A percentile compares a stretch with the other conserved stretches of the same genome.
Conservation (phyloP, 2,797 vertebrate genomes). For the Amphiprion clarkii region DNA sequence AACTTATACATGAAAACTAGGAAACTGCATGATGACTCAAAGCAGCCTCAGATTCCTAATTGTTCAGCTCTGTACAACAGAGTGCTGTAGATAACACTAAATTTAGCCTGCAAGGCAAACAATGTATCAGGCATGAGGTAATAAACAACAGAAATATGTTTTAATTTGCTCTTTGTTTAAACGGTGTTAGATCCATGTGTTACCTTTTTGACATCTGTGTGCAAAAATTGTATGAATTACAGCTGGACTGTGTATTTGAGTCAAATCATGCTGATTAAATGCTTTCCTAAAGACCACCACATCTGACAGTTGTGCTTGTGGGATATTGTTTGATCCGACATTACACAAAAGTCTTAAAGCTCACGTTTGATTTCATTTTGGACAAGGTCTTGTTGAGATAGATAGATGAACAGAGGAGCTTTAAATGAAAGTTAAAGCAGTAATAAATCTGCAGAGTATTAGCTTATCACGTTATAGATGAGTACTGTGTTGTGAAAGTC, state of each 20-base stretch:
- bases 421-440: too few species aligned
- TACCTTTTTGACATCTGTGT: conserved; percentile 49
- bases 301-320: too few species aligned
- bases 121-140: conserved; percentile 34
- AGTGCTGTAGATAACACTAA: conserved; percentile 5
- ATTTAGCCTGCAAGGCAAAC: not conserved
- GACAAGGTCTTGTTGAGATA: too few species aligned
- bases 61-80: not conserved
- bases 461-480: too few species aligned
- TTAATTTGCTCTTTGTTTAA: conserved; percentile 43
- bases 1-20: conserved; percentile 29
- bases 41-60: conserved; percentile 25
- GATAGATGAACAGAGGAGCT: too few species aligned
- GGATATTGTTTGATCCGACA: not conserved
- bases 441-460: too few species aligned
- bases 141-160: conserved; percentile 17
- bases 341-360: too few species aligned
- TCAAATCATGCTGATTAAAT: conserved; percentile 61
- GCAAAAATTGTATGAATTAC: conserved; percentile 39
- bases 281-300: conserved; percentile 43
- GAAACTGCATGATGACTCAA: conserved; percentile 59
- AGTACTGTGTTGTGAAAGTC: too few species aligned
- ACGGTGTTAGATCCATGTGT: conserved; percentile 32
- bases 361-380: too few species aligned
- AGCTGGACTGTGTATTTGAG: conserved; percentile 57